phyloP scores from a whole-genome alignment of 1,140 invertebrate genomes.

The Condylostylus longicornis region DNA sequence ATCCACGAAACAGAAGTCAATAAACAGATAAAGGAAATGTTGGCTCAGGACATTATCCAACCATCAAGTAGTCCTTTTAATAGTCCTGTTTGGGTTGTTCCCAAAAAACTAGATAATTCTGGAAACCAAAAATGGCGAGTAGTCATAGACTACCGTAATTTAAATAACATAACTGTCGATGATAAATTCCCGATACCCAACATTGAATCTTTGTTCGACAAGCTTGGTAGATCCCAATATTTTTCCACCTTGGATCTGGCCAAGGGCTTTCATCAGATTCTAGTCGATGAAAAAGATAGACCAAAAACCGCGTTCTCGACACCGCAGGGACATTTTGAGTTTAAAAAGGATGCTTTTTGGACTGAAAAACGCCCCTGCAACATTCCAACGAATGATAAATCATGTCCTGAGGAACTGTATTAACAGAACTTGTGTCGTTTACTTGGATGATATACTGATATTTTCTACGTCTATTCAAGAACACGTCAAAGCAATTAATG shows the following conservation, averaged over 20 bases:
- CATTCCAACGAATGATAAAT: no score
- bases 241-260: conserved; percentile 34
- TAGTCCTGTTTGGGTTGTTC: conserved; percentile 7
- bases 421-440: no score
- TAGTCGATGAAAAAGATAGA: conserved; percentile 20
- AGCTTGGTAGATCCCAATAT: conserved; percentile 22
- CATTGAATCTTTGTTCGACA: conserved; percentile 25
- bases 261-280: conserved; percentile 36
- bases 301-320: conserved; percentile 35
- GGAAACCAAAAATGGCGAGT: conserved; percentile 14
- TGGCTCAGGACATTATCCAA: neutral
- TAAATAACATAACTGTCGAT: conserved; percentile 21
- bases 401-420: no score
- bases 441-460: no score
- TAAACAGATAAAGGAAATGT: neutral
- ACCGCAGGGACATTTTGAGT: conserved; percentile 19
- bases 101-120: conserved; percentile 11
- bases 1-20: neutral
- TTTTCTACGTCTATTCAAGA: no score
- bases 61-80: conserved; percentile 32
- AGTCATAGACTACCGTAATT: conserved; percentile 26
- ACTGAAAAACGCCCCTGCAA: no score
- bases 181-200: conserved; percentile 34
- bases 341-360: conserved; percentile 8
- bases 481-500: no score